These are phyloP conservation scores for Glossophaga mutica DNA, from an alignment of 2,797 vertebrate species.

Conservation along the genomic window DNA sequence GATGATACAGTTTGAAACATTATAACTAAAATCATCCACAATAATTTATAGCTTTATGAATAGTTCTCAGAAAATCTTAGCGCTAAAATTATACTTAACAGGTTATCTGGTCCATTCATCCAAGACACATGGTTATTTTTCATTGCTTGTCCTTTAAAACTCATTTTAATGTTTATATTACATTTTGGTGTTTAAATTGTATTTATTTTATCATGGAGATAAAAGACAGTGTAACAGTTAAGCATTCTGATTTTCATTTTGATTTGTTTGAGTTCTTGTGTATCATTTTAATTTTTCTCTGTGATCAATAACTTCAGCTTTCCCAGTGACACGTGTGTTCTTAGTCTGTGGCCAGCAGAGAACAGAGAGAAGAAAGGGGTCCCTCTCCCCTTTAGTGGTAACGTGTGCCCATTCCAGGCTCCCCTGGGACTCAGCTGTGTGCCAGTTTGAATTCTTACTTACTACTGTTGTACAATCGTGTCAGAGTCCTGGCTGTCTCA, in stretches of 20 bases:
- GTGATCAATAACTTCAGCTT: not conserved
- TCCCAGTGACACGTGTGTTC: not conserved
- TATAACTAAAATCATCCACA: not conserved
- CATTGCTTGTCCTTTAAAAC: conserved; percentile 27
- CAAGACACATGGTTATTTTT: not conserved
- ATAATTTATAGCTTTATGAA: not conserved
- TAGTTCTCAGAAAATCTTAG: not conserved
- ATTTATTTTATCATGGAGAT: conserved; percentile 37
- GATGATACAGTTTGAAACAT: not conserved
- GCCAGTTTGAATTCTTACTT: not conserved
- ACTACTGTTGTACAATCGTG: not conserved
- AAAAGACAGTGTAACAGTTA: not conserved
- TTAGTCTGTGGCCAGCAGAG: not conserved
- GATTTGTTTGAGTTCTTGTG: not conserved
- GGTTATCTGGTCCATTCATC: conserved; percentile 11
- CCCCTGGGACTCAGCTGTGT: not conserved
- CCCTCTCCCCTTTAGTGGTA: not conserved
- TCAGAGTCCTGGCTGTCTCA: not conserved
- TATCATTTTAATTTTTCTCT: not conserved
- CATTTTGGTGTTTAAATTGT: conserved; percentile 32
- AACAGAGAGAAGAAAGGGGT: not conserved
- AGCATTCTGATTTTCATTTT: conserved; percentile 37
- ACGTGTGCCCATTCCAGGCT: not conserved
- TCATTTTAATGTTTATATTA: conserved; percentile 15
- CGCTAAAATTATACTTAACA: not conserved